Evolutionary conservation across 2,888 invertebrate genomes (phyloP), one percentile per base, ranked within the genome.

Genomic region (Melipona bicolor): DNA sequence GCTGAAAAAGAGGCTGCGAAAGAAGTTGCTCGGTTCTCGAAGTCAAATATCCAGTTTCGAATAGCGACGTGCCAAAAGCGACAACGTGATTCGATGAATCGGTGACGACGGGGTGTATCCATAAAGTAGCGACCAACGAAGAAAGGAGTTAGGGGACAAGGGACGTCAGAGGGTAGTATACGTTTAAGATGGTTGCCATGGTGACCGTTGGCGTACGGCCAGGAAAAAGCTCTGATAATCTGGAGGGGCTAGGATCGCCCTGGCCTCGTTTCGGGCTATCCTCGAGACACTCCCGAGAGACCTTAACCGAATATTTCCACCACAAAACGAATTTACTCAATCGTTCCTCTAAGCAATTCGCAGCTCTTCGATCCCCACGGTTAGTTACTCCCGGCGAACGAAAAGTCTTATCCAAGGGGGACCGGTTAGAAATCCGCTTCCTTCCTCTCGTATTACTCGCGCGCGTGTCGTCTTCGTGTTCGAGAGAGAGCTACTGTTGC

Each of bases 101-200:
- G 82, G 86, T 84, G 87, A 89, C 71, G 85, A 80, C 84, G 83
- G 36, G 36, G 84, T 87, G 75, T 79, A 83, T 85, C 87, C 82
- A 87, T 88, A 90, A 90, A 88, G 89, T 79, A 62, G 32, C 79
- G 56, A 24, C 64, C 72, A 49, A 9, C 27, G 61, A 80, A 70
- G 75, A 74, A 62, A 69, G 67, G 56, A 65, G 61, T 32, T 32
- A 69, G 56, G 61, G 74, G 64, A 67, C 69, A 43, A 62, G 79
- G 65, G 69, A 69, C 36, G 79, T 69, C 54, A 73, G 85, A 56
- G 84, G 80, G 36, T 76, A 77, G 79, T 85, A 80, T 84, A 90
- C 90, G 88, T 91, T 92, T 93, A 92, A 92, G 93, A 90, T 84
- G 90, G 93, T 93, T 91, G 88, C 92, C 85, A 93, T 92, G 92